These are phyloP conservation scores for Deroptyus accipitrinus DNA, from an alignment of 2,113 vertebrate species.

Conservation along the genomic window DNA sequence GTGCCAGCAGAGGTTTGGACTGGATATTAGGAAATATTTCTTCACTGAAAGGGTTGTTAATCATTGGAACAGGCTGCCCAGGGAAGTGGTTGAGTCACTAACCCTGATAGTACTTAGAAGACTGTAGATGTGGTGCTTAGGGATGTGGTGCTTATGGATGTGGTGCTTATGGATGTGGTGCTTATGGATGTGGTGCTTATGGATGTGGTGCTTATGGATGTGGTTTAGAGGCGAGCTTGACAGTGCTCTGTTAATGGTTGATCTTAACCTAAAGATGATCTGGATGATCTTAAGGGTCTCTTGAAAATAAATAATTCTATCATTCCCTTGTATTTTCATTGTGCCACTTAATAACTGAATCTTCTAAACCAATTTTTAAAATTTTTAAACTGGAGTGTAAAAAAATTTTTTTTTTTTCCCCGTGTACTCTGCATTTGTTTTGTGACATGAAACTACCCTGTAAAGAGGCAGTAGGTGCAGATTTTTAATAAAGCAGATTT, in stretches of 20 bases:
- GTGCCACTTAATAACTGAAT: neutral
- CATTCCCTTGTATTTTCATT: neutral
- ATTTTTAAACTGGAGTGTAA: neutral
- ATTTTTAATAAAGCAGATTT: neutral
- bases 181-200: neutral
- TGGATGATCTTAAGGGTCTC: neutral
- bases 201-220: rapidly evolving
- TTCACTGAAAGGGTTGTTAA: neutral
- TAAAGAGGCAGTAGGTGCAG: neutral
- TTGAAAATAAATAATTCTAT: neutral
- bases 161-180: neutral
- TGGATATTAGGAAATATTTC: neutral
- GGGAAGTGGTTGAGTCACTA: neutral
- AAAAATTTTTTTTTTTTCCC: neutral
- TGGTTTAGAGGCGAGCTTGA: neutral
- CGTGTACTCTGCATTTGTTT: neutral
- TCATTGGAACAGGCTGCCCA: neutral
- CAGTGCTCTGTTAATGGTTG: neutral
- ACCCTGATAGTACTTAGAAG: neutral
- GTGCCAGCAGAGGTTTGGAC: neutral
- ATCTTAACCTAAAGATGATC: neutral
- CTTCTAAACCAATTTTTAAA: neutral
- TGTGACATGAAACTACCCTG: neutral
- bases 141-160: rapidly evolving
- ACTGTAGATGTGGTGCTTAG: neutral